A percentile compares a stretch with the other conserved stretches of the same genome.
Conservation (phyloP, 2,113 vertebrate genomes). For the Corythoichthys intestinalis region DNA sequence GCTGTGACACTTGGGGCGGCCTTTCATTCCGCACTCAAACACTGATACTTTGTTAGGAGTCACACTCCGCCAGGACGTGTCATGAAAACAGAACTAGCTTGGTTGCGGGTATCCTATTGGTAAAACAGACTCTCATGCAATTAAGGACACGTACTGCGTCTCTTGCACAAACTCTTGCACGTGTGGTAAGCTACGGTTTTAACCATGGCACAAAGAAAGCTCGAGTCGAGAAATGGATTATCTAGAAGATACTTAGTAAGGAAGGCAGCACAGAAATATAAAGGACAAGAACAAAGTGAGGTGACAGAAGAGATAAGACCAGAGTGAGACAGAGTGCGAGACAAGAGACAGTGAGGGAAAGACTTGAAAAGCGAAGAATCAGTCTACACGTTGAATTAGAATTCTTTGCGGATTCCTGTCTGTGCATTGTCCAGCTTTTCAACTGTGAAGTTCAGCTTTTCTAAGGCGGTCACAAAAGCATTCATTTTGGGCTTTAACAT, state of each 20-base stretch:
- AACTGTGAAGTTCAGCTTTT: slow-evolving; percentile 49
- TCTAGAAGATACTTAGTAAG: slow-evolving; percentile 43
- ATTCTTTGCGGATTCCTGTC: slow-evolving; percentile 49
- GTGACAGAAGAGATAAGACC: slow-evolving; percentile 2
- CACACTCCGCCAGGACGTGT: slow-evolving; percentile 64
- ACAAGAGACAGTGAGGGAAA: slow-evolving; percentile 13
- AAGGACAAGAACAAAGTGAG: slow-evolving; percentile 43
- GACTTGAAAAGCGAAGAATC: slow-evolving; percentile 30
- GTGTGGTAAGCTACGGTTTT: slow-evolving; percentile 37
- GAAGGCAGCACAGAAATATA: slow-evolving; percentile 38
- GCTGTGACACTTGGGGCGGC: slow-evolving; percentile 48
- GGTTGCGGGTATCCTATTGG: slow-evolving; percentile 27
- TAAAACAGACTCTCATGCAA: slow-evolving; percentile 35
- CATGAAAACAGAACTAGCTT: slow-evolving; percentile 65
- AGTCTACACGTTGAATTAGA: slow-evolving; percentile 43
- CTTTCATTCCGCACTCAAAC: slow-evolving; percentile 57
- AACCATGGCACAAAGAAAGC: slow-evolving; percentile 41
- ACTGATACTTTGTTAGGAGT: slow-evolving; percentile 75
- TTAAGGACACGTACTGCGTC: slow-evolving; percentile 4
- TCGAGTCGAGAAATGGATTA: slow-evolving; percentile 48
- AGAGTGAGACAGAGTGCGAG: slow-evolving; percentile 28
- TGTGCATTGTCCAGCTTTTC: slow-evolving; percentile 50
- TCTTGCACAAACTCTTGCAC: slow-evolving; percentile 22
- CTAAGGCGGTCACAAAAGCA: slow-evolving; percentile 48
- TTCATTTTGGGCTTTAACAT: slow-evolving; percentile 25